Percentiles rank a stretch among this genome's conserved stretches.
Evolutionary conservation across 1,140 invertebrate genomes (phyloP).

Genomic region (Drosophila sp.): DNA sequence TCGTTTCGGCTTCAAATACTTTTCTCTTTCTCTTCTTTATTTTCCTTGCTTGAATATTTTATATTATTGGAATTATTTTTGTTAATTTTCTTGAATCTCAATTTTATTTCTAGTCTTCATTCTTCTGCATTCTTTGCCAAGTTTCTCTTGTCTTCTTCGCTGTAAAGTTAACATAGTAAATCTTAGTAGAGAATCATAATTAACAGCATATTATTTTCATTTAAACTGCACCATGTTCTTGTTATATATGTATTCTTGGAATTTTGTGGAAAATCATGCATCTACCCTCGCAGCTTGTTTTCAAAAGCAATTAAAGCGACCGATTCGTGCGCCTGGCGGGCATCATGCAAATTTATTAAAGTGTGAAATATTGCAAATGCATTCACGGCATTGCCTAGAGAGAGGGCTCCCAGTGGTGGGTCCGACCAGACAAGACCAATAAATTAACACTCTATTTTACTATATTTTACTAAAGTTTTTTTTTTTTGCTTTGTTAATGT

Average conservation of each 20-base stretch:
- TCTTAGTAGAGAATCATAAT: too few relatives aligned
- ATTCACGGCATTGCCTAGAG: not conserved
- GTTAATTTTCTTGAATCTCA: too few relatives aligned
- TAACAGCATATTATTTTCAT: not conserved
- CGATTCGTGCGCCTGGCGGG: constrained; percentile 2
- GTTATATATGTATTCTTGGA: not conserved
- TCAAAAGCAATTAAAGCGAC: constrained; percentile 11
- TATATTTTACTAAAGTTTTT: constrained; percentile 2
- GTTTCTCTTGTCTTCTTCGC: too few relatives aligned
- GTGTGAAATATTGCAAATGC: constrained; percentile 13
- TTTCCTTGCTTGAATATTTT: too few relatives aligned
- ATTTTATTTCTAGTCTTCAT: too few relatives aligned
- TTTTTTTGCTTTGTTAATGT: not conserved
- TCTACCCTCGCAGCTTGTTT: not conserved
- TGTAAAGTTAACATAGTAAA: too few relatives aligned
- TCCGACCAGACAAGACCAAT: constrained; percentile 8
- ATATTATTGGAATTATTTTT: too few relatives aligned
- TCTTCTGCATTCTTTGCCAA: too few relatives aligned
- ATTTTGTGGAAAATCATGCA: not conserved
- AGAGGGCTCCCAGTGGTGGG: not conserved
- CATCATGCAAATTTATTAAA: constrained; percentile 13
- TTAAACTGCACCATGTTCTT: not conserved
- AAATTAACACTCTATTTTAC: constrained; percentile 13
- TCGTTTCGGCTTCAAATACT: too few relatives aligned
- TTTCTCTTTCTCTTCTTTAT: too few relatives aligned